Evolutionary conservation across 2,888 invertebrate species (phyloP).

Genomic region (Megalurothrips usitatus): DNA sequence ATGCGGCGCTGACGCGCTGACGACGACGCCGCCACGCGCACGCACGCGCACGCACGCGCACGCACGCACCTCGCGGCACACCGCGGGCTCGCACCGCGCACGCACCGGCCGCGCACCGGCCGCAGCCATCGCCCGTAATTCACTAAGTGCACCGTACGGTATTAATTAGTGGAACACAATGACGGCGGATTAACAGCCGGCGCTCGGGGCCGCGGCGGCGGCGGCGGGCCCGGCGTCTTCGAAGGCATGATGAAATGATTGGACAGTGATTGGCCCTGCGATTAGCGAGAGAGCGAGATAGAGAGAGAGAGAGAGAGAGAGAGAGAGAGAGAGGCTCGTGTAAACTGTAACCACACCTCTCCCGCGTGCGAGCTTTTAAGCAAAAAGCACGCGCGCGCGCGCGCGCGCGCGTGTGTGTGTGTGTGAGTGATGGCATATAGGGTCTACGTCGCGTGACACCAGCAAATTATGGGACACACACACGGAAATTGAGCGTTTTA

Average conservation of each 20-base stretch:
- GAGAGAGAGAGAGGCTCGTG: not conserved
- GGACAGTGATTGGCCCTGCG: constrained; percentile 19
- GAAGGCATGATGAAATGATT: constrained; percentile 16
- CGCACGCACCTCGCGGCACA: too few relatives aligned
- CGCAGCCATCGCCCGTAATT: too few relatives aligned
- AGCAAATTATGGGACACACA: not conserved
- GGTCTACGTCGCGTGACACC: not conserved
- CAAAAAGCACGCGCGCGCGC: not conserved
- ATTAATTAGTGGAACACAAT: too few relatives aligned
- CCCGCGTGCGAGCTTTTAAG: not conserved
- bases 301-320: not conserved
- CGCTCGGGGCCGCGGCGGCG: too few relatives aligned
- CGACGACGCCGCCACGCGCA: too few relatives aligned
- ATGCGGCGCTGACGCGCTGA: too few relatives aligned
- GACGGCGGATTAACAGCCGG: too few relatives aligned
- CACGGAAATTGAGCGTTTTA: too few relatives aligned
- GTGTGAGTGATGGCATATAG: not conserved
- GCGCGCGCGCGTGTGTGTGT: not conserved
- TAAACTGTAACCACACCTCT: not conserved
- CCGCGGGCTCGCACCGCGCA: too few relatives aligned
- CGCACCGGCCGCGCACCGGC: too few relatives aligned
- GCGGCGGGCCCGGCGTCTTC: not conserved
- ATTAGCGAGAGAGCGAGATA: not conserved
- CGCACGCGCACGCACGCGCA: too few relatives aligned
- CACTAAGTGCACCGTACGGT: too few relatives aligned